phyloP scores from a whole-genome alignment of 2,797 vertebrate genomes.

The Micrastur ruficollis region DNA sequence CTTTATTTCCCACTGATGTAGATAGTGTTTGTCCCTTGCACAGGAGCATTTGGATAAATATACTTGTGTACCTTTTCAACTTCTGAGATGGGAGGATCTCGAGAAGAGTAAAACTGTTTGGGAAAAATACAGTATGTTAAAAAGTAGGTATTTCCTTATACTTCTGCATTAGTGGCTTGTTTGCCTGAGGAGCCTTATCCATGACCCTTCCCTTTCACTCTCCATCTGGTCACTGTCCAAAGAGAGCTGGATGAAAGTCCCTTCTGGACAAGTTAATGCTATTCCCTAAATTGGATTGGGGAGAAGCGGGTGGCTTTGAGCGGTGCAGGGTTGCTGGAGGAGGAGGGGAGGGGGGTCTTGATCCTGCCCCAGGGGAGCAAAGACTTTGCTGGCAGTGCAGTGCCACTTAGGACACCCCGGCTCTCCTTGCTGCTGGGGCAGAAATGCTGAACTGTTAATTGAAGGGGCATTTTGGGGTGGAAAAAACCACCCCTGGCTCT shows the following conservation, averaged over 20 bases:
- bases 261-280: conserved; percentile 13
- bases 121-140: neutral
- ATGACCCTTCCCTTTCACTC: neutral
- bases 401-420: fast-evolving
- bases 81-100: neutral
- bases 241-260: neutral
- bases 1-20: neutral
- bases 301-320: neutral
- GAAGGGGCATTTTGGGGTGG: neutral
- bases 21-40: neutral
- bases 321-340: fast-evolving
- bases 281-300: conserved; percentile 23
- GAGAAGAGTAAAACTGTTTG: neutral
- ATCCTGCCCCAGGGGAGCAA: fast-evolving
- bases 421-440: neutral
- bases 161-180: neutral
- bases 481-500: neutral
- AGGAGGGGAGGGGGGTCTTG: neutral
- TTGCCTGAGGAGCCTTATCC: neutral
- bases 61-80: neutral
- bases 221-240: conserved; percentile 20
- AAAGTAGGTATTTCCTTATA: neutral
- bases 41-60: neutral
- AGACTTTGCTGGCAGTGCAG: fast-evolving
- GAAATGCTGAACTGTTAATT: neutral